A percentile compares a stretch with the other conserved stretches of the same genome.
Evolutionary conservation across 2,888 invertebrate genomes (phyloP).

Genomic region (Synergus umbraculus): DNA sequence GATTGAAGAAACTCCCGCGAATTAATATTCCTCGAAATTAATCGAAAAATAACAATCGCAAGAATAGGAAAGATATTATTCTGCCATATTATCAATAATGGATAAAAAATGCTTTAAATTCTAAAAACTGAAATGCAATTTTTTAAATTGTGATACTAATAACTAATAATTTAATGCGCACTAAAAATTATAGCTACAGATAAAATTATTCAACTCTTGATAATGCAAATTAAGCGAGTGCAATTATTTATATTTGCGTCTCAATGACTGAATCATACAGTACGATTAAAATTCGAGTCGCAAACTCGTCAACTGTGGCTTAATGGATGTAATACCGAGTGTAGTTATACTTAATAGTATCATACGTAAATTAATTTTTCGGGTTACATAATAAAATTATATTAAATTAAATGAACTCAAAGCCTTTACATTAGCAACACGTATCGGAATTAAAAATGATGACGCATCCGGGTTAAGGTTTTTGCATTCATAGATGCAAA

Average conservation of each 20-base stretch:
- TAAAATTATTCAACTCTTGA: slow-evolving; percentile 17
- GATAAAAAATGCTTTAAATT: not conserved
- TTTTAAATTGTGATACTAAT: not conserved
- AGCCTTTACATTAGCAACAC: not conserved
- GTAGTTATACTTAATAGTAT: not conserved
- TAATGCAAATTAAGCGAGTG: slow-evolving; percentile 38
- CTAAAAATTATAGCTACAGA: not conserved
- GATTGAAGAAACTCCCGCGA: not conserved
- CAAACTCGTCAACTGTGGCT: slow-evolving; percentile 1
- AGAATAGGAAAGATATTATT: not conserved
- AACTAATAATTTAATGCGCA: not conserved
- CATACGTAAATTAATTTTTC: not conserved
- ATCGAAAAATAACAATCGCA: not conserved
- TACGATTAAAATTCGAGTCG: slow-evolving; percentile 22
- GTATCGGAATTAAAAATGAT: not conserved
- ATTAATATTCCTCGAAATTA: not conserved
- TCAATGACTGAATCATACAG: slow-evolving; percentile 30
- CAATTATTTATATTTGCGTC: slow-evolving; percentile 40
- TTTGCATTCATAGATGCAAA: slow-evolving; percentile 2
- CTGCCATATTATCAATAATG: not conserved
- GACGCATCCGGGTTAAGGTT: slow-evolving; percentile 4
- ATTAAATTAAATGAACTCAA: slow-evolving; percentile 16
- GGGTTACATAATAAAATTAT: slow-evolving; percentile 1
- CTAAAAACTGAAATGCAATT: no score
- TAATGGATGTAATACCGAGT: slow-evolving; percentile 9